Base-by-base conservation (phyloP, 1,140 invertebrate genomes). In the Aphaenogaster floridana region DNA sequence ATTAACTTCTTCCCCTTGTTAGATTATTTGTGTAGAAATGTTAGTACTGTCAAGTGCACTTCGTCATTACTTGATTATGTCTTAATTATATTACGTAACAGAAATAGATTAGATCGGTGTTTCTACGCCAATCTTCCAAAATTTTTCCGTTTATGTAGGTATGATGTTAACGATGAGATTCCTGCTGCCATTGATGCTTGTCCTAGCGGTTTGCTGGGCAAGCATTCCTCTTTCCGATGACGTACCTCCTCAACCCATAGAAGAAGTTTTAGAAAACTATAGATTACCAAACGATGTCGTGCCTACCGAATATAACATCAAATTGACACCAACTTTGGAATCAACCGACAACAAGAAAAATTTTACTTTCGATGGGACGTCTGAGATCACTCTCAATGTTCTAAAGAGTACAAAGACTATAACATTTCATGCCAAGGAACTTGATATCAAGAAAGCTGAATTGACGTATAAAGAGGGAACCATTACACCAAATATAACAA, bases 241-340 rank as follows among this genome's bases (percentile, higher is more conserved):
- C 3, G 48, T 79, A 3, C 0, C 7, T 84, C 71, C 50, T 5
- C 36, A 89, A 74, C 0, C 11, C 34, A 28, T 54, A n/a, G 15
- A 59, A 28, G 21, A 54, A 50, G 13, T 50, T 28, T 9, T 2
- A 9, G 68, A 64, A 36, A 5, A 89, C 9, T 96, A 97, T 85
- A 96, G 97, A 1, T 95, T 98, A 7, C 96, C 97, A 0, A 93
- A 89, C 3, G 91, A 96, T 52, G 96, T 96, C 0, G 89, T 94
- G 21, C 97, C 93, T n/a, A n/a, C 0, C 0, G 0, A 50, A 0
- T 94, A 94, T 36, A 1, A 8, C 0, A 69, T 94, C 4, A 0
- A 4, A 8, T 28, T 94, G 1, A 36, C 8, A 1, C 83, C 92
- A 0, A 15, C 85, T 15, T 54, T 94, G 0, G 77, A 86, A 0